phyloP scores from a whole-genome alignment of 2,888 invertebrate genomes.

The Pseudococcus jackbeardsleyi region DNA sequence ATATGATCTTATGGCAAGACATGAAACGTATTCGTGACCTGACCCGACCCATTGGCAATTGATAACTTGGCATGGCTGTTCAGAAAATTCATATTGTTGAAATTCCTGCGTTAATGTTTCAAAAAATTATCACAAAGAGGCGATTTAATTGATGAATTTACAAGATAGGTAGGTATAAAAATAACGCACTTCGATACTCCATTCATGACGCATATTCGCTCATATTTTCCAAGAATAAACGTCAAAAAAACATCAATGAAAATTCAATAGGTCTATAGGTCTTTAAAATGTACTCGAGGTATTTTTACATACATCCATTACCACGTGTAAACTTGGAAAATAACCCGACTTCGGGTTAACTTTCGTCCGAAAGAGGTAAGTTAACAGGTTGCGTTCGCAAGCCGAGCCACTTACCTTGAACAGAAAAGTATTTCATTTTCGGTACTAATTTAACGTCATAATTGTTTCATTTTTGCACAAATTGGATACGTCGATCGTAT shows the following conservation, averaged over 20 bases:
- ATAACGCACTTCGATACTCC: too few species aligned
- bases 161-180: too few species aligned
- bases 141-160: too few species aligned
- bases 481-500: conserved; percentile 36
- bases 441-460: conserved; percentile 26
- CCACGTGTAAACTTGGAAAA: conserved; percentile 31
- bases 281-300: not conserved
- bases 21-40: too few species aligned
- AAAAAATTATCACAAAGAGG: too few species aligned
- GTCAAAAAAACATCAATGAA: not conserved
- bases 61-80: too few species aligned
- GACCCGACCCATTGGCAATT: too few species aligned
- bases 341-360: conserved; percentile 31
- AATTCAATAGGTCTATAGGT: not conserved
- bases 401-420: conserved; percentile 30
- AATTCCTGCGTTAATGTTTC: too few species aligned
- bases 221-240: not conserved
- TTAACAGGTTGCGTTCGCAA: conserved; percentile 10
- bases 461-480: conserved; percentile 29
- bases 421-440: conserved; percentile 27
- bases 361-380: conserved; percentile 24
- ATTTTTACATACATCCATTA: not conserved
- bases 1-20: too few species aligned
- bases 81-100: too few species aligned
- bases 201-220: too few species aligned